phyloP scores from a whole-genome alignment of 2,888 invertebrate species.

The Anticlea derivata region DNA sequence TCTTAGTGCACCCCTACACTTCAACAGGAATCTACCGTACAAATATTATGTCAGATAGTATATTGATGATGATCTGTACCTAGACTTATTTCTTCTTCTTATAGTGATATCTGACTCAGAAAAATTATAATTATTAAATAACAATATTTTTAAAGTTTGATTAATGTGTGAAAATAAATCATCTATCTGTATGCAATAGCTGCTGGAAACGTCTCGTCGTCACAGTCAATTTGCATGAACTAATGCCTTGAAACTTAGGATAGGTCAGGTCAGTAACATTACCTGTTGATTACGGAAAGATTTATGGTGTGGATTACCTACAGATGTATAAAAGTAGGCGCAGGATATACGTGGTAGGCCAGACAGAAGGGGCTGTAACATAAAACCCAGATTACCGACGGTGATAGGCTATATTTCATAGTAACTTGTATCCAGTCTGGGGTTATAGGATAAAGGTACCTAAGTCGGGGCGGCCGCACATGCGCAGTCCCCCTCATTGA shows the following conservation, averaged over 20 bases:
- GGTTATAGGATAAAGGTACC: constrained; percentile 39
- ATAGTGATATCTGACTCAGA: too few relatives aligned
- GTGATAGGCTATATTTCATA: constrained; percentile 13
- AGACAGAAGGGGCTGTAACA: constrained; percentile 18
- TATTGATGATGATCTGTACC: too few relatives aligned
- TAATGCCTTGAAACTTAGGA: constrained; percentile 26
- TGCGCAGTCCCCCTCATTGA: constrained; percentile 75
- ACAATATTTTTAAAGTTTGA: too few relatives aligned
- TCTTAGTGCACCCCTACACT: too few relatives aligned
- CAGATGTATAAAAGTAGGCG: constrained; percentile 15
- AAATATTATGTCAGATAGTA: too few relatives aligned
- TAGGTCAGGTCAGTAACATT: constrained; percentile 37
- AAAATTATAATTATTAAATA: too few relatives aligned
- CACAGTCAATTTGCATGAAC: constrained; percentile 11
- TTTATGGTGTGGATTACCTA: constrained; percentile 21
- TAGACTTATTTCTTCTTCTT: too few relatives aligned
- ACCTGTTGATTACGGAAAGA: constrained; percentile 29
- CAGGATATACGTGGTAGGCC: constrained; percentile 10
- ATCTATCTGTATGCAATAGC: too few relatives aligned
- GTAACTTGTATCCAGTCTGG: constrained; percentile 16
- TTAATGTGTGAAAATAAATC: too few relatives aligned
- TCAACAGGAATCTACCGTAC: too few relatives aligned
- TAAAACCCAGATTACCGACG: constrained; percentile 28
- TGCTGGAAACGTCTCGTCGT: neutral
- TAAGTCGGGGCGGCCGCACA: constrained; percentile 58